Conservation (phyloP, 2,113 vertebrate species). For the Plecotus auritus region DNA sequence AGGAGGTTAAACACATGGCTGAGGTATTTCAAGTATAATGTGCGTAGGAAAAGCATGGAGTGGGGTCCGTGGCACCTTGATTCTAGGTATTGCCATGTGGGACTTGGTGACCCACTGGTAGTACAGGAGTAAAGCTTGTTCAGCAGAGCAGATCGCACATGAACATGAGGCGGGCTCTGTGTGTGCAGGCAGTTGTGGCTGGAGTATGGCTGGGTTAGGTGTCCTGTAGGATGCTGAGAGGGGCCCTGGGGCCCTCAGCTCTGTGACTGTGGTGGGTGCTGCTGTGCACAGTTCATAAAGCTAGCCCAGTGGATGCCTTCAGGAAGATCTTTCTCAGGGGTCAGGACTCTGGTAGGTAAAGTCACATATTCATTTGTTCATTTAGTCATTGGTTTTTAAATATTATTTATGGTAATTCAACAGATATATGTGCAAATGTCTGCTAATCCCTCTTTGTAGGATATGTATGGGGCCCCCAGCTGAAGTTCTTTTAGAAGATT, state of each 20-base stretch:
- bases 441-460: not conserved
- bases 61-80: not conserved
- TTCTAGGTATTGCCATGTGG: not conserved
- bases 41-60: not conserved
- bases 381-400: not conserved
- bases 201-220: too few relatives aligned
- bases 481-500: not conserved
- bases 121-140: not conserved
- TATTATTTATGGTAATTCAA: not conserved
- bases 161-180: not conserved
- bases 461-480: not conserved
- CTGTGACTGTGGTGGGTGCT: rapidly evolving
- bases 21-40: not conserved
- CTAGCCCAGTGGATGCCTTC: not conserved
- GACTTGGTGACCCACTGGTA: not conserved
- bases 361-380: not conserved
- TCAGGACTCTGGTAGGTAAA: not conserved
- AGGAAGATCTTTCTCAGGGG: not conserved
- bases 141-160: not conserved
- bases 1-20: not conserved
- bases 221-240: not conserved
- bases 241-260: not conserved
- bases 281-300: not conserved
- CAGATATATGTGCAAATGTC: not conserved
- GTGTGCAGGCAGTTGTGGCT: not conserved